Percentiles rank a stretch among this genome's conserved stretches.
Evolutionary conservation across 37 sponge, comb jelly and placozoan genomes (phyloP).

Genomic region (Crambe crambe): DNA sequence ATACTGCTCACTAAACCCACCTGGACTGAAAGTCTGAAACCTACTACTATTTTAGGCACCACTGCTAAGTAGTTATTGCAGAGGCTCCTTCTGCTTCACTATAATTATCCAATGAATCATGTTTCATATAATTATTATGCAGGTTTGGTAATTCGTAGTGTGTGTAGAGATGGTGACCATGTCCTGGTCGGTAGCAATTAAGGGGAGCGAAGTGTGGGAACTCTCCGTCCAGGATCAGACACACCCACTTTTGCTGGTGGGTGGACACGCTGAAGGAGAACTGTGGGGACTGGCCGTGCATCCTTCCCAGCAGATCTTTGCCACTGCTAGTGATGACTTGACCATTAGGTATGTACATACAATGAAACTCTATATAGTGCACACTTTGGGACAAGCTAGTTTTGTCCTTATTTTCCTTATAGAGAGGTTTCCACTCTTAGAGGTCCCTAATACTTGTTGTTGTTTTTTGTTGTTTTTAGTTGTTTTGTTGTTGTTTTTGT

Average conservation of each 20-base stretch:
- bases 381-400: too few species aligned
- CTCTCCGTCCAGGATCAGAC: conserved; percentile 59
- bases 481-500: too few species aligned
- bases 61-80: not conserved
- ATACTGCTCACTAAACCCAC: too few species aligned
- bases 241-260: conserved; percentile 58
- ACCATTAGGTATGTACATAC: conserved; percentile 50
- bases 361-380: too few species aligned
- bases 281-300: conserved; percentile 95
- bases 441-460: too few species aligned
- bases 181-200: conserved; percentile 90
- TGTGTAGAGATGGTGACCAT: conserved; percentile 78
- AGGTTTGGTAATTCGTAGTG: conserved; percentile 80
- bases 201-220: conserved; percentile 89
- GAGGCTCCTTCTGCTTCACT: not conserved
- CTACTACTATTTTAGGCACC: too few species aligned
- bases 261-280: conserved; percentile 95
- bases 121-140: too few species aligned
- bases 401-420: too few species aligned
- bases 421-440: too few species aligned
- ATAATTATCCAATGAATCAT: not conserved
- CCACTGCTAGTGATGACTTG: conserved; percentile 91
- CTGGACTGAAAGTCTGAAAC: too few species aligned
- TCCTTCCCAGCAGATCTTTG: conserved; percentile 68
- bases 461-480: too few species aligned